These are phyloP conservation scores for Bujurquina vittata DNA, from an alignment of 2,113 vertebrate genomes.

Conservation along the genomic window DNA sequence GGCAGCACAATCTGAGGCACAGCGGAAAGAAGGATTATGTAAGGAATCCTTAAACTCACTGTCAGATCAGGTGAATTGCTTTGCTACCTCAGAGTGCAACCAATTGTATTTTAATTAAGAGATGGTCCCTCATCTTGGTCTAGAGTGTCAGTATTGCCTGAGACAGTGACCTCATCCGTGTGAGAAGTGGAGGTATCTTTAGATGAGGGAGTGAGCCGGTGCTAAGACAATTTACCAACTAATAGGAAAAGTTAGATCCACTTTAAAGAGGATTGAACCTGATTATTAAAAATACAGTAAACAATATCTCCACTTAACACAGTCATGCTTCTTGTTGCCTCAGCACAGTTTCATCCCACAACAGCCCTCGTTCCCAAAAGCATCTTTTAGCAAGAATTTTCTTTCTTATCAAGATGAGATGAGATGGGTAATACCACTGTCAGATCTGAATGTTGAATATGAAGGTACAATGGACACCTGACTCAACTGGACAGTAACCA, in stretches of 20 bases:
- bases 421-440: neutral
- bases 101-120: slow-evolving; percentile 84
- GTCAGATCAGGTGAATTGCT: slow-evolving; percentile 68
- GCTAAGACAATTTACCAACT: slow-evolving; percentile 34
- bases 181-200: slow-evolving; percentile 26
- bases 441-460: neutral
- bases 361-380: neutral
- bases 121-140: slow-evolving; percentile 74
- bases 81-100: slow-evolving; percentile 52
- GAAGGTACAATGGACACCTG: neutral
- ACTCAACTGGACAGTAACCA: neutral
- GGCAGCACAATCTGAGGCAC: slow-evolving; percentile 13
- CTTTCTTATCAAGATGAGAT: neutral
- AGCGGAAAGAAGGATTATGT: slow-evolving; percentile 51
- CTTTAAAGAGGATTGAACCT: slow-evolving; percentile 1
- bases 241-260: slow-evolving; percentile 40
- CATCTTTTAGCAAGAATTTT: neutral
- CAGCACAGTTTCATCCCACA: neutral
- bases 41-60: slow-evolving; percentile 49
- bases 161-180: slow-evolving; percentile 76
- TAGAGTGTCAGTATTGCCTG: slow-evolving; percentile 78
- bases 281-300: slow-evolving; percentile 4
- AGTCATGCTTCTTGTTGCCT: neutral
- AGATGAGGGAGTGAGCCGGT: slow-evolving; percentile 1
- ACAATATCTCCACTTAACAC: neutral